Base-by-base conservation (phyloP, 2,113 vertebrate genomes). In the Falco punctatus region DNA sequence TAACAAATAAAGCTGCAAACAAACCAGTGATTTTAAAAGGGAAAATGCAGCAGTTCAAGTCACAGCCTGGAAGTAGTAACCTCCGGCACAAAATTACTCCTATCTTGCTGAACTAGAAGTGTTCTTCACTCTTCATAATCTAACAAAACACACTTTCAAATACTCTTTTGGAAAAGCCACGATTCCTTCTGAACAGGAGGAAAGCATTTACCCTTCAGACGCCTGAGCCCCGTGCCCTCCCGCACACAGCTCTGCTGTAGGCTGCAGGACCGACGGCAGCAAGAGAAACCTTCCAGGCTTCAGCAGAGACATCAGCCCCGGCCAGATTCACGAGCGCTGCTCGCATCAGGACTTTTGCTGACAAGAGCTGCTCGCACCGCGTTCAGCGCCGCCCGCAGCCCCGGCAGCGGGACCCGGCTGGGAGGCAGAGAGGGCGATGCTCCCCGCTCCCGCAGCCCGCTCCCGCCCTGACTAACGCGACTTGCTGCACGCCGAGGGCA, bases 311-410 rank as follows among this genome's bases (percentile, higher is more conserved):
- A 10, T 5, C 26, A 2, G 2, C n/a, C 16, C 4, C 0, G 9
- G 2, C 17, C 14, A 27, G 54, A 6, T 4, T 2, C 3, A 6
- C 1, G 5, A 51, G 4, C 30, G 5, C 18, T 0, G 15, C 66
- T 1, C 6, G 11, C 0, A 6, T 0, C 18, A 3, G 58, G 52
- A 8, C 21, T 3, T 5, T 0, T 0, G 32, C 4, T 15, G 4
- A 20, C 0, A 1, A 5, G 24, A 27, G 67, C 77, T 6, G 49
- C 2, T 33, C 3, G 8, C 1, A 1, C 2, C 62, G 10, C 32
- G 4, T 3, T 0, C 1, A 6, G n/a, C 23, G 20, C 2, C 42
- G 5, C 19, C 1, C 1, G 9, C 1, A 1, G 66, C 78, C 49
- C 35, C 1, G 78, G 71, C 75, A 44, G n/a, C n/a, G 2, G 5